Evolutionary conservation across 1,140 invertebrate species (phyloP).

Genomic region (Ladona fulva): DNA sequence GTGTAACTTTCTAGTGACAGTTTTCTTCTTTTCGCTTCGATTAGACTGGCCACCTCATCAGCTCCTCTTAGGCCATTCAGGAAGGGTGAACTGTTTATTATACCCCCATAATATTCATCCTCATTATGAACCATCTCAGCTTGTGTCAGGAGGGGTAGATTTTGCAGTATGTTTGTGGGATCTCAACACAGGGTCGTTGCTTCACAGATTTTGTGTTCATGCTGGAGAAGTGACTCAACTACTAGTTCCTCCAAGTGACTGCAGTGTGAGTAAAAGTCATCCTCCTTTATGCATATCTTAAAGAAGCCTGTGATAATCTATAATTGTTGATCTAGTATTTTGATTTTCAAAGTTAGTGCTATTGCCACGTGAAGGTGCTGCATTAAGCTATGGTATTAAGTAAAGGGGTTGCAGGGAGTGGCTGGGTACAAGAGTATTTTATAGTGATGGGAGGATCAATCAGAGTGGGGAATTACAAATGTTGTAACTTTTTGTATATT

Average conservation of each 20-base stretch:
- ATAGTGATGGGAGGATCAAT: too few relatives aligned
- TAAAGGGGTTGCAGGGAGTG: too few relatives aligned
- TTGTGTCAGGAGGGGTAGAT: conserved; percentile 94
- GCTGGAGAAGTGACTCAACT: conserved; percentile 86
- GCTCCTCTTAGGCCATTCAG: conserved; percentile 80
- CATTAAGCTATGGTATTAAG: too few relatives aligned
- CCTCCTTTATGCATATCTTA: not conserved
- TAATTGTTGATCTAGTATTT: too few relatives aligned
- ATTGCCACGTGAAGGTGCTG: too few relatives aligned
- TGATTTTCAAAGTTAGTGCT: too few relatives aligned
- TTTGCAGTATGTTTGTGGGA: conserved; percentile 98
- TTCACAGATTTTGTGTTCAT: conserved; percentile 95
- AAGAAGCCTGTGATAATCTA: too few relatives aligned
- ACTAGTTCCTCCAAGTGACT: conserved; percentile 83
- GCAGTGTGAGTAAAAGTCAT: conserved; percentile 69
- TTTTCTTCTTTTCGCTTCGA: conserved; percentile 20
- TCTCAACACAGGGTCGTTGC: conserved; percentile 74
- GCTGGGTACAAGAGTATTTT: too few relatives aligned
- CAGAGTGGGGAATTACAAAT: too few relatives aligned
- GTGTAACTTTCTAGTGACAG: too few relatives aligned
- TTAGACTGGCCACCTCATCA: conserved; percentile 85
- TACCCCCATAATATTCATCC: conserved; percentile 88
- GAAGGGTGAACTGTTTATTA: conserved; percentile 87
- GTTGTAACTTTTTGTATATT: too few relatives aligned
- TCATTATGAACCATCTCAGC: conserved; percentile 85